Conservation (phyloP, 2,797 vertebrate genomes). For the Alfaro cultratus region DNA sequence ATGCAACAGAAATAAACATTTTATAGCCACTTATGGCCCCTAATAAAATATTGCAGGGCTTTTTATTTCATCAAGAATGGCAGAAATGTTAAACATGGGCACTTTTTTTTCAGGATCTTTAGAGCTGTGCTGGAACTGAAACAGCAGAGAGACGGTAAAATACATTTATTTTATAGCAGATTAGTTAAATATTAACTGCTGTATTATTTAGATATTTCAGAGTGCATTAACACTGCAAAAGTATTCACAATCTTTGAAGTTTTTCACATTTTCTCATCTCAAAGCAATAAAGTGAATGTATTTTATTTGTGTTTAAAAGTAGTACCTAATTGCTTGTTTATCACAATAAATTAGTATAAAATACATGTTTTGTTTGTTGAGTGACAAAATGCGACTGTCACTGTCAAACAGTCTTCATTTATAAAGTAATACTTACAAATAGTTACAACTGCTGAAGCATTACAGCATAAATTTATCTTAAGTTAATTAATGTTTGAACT, state of each 20-base stretch:
- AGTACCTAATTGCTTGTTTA: neutral
- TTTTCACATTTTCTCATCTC: neutral
- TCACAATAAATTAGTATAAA: neutral
- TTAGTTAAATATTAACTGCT: neutral
- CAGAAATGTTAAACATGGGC: constrained; percentile 4
- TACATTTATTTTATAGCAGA: neutral
- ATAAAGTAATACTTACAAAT: constrained; percentile 2
- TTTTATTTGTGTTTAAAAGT: neutral
- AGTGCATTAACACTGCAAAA: neutral
- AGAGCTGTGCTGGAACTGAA: neutral
- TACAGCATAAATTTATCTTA: neutral
- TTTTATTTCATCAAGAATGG: constrained; percentile 31
- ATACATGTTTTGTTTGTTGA: neutral
- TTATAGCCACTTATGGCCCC: constrained; percentile 33
- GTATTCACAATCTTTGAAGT: neutral
- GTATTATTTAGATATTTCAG: neutral
- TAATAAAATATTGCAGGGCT: constrained; percentile 34
- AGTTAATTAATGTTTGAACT: constrained; percentile 16
- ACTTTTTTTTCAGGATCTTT: constrained; percentile 18
- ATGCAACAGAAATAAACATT: constrained; percentile 49
- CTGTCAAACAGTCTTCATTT: neutral
- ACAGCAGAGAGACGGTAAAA: constrained; percentile 5
- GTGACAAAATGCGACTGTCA: neutral
- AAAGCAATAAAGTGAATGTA: neutral
- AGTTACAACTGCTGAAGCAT: constrained; percentile 7